These are phyloP conservation scores for Styela clava DNA, from an alignment of 23 tunicate genomes.

Conservation along the genomic window DNA sequence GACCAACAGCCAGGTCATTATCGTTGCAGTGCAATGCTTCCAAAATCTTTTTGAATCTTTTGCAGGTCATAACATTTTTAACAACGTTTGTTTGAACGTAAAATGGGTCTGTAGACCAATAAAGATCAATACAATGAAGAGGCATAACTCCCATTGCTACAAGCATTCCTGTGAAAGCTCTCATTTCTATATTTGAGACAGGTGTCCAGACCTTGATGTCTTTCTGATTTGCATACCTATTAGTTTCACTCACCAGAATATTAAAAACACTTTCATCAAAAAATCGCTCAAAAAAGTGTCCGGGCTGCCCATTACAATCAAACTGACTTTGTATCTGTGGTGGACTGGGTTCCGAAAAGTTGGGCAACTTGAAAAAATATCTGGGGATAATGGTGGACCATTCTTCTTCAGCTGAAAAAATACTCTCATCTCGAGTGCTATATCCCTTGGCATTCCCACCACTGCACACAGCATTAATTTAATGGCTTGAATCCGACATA, in stretches of 20 bases:
- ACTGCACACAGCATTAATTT: background rate
- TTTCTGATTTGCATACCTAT: background rate
- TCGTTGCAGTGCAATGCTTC: slow-evolving; percentile 26
- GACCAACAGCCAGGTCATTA: slow-evolving; percentile 1
- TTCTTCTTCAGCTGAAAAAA: too few species aligned
- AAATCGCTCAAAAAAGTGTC: background rate
- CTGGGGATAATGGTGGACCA: too few species aligned
- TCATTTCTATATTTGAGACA: background rate
- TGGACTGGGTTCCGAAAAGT: background rate
- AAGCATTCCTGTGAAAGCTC: background rate
- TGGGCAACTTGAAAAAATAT: background rate
- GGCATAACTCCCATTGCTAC: background rate
- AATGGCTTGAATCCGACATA: background rate
- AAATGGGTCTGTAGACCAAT: background rate
- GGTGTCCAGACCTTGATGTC: background rate
- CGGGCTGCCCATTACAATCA: background rate
- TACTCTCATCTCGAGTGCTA: too few species aligned
- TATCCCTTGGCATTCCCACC: background rate
- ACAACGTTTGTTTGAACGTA: background rate
- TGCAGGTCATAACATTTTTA: slow-evolving; percentile 23
- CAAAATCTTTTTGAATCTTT: slow-evolving; percentile 1
- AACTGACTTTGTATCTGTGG: background rate
- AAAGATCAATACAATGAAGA: background rate
- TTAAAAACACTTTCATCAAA: background rate
- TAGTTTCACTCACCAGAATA: background rate